phyloP scores from a whole-genome alignment of 53 echinoderm and acorn worm genomes.

The Holothuria scabra region DNA sequence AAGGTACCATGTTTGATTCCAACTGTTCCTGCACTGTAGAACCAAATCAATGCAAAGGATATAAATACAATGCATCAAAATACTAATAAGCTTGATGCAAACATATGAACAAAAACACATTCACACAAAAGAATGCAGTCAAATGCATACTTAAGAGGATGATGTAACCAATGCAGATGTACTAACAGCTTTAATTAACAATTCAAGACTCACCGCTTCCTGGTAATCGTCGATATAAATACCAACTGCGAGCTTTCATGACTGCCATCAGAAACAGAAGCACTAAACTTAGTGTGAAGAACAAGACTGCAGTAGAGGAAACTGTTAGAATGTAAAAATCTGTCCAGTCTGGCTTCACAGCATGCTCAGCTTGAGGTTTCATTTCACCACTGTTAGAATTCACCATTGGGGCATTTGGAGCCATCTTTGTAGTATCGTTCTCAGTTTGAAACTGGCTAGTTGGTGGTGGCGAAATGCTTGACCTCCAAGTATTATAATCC shows the following conservation, averaged over 20 bases:
- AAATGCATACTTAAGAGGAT: too few species aligned
- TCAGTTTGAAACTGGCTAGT: constrained; percentile 1
- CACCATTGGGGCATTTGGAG: background rate
- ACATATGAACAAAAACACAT: too few species aligned
- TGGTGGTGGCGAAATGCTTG: background rate
- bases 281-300: constrained; percentile 44
- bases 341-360: constrained; percentile 45
- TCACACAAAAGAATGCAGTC: too few species aligned
- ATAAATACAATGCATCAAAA: too few species aligned
- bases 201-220: constrained; percentile 35
- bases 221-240: constrained; percentile 33
- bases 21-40: too few species aligned
- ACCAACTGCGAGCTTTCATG: constrained; percentile 52
- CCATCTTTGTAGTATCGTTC: background rate
- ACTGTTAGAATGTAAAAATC: constrained; percentile 49
- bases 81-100: too few species aligned
- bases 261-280: constrained; percentile 48
- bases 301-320: constrained; percentile 35
- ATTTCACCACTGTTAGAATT: background rate
- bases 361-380: constrained; percentile 13
- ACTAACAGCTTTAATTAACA: too few species aligned
- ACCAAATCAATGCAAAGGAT: too few species aligned
- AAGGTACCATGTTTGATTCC: too few species aligned
- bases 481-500: background rate
- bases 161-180: too few species aligned